Conservation (phyloP, 2,888 invertebrate species). For the Halictus ligatus region DNA sequence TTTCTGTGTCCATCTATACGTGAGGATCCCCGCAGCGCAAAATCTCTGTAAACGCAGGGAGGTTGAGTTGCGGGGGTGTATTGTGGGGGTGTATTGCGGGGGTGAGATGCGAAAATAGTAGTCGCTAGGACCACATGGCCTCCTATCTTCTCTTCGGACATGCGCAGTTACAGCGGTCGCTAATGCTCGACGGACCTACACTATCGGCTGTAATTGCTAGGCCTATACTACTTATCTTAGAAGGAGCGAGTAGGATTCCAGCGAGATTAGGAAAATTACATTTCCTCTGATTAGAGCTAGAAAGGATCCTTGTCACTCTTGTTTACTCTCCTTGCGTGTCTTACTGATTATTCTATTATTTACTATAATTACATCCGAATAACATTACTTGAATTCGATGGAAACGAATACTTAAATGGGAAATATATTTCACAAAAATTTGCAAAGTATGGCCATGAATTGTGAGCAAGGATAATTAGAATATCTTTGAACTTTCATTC, state of each 20-base stretch:
- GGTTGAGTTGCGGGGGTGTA: background rate
- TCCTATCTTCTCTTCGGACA: background rate
- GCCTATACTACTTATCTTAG: slow-evolving; percentile 4
- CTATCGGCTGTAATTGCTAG: slow-evolving; percentile 33
- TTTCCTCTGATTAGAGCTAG: background rate
- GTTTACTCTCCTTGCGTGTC: background rate
- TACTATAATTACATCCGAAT: background rate
- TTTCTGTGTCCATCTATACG: background rate
- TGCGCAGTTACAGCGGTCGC: slow-evolving; percentile 51
- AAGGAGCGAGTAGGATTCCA: background rate
- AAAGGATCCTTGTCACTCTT: background rate
- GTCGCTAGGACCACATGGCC: background rate
- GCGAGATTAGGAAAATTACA: slow-evolving; percentile 1
- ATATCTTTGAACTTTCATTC: background rate
- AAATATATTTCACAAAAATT: background rate
- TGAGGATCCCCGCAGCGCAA: background rate
- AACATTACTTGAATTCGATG: background rate
- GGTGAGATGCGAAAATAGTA: background rate
- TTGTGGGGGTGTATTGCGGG: background rate
- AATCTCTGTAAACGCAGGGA: background rate
- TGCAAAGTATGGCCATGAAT: background rate
- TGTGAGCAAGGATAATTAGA: background rate
- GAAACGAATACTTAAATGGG: background rate
- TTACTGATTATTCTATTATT: background rate
- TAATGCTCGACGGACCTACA: slow-evolving; percentile 75